Evolutionary conservation across 2,888 invertebrate genomes (phyloP), one percentile per base, ranked within the genome.

Genomic region (Dendrolimus houi): DNA sequence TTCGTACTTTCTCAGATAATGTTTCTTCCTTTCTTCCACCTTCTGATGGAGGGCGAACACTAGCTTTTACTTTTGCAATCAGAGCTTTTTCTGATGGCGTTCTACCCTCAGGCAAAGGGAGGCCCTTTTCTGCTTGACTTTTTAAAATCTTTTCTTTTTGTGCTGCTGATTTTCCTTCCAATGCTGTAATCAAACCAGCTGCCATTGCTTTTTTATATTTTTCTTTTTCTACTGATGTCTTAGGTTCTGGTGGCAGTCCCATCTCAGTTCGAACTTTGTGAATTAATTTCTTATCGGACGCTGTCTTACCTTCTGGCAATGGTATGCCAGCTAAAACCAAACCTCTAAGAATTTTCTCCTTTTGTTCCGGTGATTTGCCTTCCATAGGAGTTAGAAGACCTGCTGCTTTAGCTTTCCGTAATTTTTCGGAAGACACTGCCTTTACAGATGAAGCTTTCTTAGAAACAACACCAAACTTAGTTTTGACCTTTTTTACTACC

Each of bases 181-280:
- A 52, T 1, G 74, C 74, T 1, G 62, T 61, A 10, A 67, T 59
- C 7, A 69, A 17, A 1, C 67, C 74, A n/a, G 65, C 70, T 12
- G 62, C 64, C n/a, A 61, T 52, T 10, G 75, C 71, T 58, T 69
- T 61, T 1, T 61, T 55, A 58, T 67, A 58, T 59, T 69, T 68
- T 57, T 63, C 63, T 68, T 58, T 71, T 59, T 63, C 59, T 53
- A 60, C 59, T 29, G 64, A 7, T 0, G 62, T 67, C 62, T 66
- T 67, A 0, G 75, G 72, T 52, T 71, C 70, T 0, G 67, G 66
- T 10, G 75, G 75, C 6, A 76, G 9, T 6, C 74, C 74, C 9
- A 73, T 12, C 3, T 74, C 70, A 0, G 54, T 53, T 13, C 67
- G 62, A 9, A 76, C 64, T 59, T 74, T 75, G 12, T 29, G 58